Percentiles rank a stretch among this genome's conserved stretches.
These are phyloP conservation scores for Eutrigla gurnardus DNA, from an alignment of 2,797 vertebrate genomes.

Conservation along the genomic window DNA sequence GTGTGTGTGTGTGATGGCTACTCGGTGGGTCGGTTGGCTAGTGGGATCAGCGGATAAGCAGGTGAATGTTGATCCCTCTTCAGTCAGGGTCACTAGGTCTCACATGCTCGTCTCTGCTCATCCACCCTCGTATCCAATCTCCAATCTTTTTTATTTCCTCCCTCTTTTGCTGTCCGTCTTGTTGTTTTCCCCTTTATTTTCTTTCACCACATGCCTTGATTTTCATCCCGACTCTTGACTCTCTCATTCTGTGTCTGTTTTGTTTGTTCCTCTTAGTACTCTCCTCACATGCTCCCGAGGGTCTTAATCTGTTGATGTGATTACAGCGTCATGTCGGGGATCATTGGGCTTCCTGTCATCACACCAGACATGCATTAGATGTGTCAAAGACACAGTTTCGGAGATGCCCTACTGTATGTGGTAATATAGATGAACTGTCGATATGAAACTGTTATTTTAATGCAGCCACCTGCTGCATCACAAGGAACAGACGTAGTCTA, in stretches of 20 bases:
- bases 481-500: no score
- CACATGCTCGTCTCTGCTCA: conserved; percentile 5
- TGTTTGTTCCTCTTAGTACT: neutral
- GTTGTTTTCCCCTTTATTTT: neutral
- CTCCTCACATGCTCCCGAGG: neutral
- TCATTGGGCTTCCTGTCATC: neutral
- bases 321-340: conserved; percentile 6
- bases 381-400: neutral
- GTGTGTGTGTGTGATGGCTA: neutral
- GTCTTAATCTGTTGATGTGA: conserved; percentile 34
- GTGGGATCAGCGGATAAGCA: conserved; percentile 60
- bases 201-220: neutral
- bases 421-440: no score
- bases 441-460: no score
- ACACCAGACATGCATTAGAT: neutral
- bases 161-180: neutral
- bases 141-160: neutral
- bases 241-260: no score
- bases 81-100: conserved; percentile 22
- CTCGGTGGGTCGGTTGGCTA: conserved; percentile 11
- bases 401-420: no score
- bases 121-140: neutral
- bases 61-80: conserved; percentile 41
- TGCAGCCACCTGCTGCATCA: no score
- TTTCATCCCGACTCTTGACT: no score